Conservation (phyloP, 2,113 vertebrate genomes). For the Oxyruncus cristatus region DNA sequence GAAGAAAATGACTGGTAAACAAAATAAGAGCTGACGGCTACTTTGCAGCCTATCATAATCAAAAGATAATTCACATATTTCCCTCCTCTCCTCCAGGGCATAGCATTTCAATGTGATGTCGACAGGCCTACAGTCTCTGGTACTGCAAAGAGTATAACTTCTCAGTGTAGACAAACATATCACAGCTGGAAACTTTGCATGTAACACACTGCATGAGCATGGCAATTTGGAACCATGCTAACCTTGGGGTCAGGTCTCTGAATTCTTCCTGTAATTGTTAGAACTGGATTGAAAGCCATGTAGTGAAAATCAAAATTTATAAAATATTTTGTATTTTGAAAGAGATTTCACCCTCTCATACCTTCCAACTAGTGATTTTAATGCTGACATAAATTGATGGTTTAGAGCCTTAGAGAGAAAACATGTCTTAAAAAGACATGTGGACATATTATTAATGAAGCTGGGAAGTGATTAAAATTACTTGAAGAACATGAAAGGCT, state of each 20-base stretch:
- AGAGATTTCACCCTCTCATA: background rate
- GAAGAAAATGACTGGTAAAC: background rate
- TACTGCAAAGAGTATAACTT: background rate
- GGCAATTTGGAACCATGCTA: background rate
- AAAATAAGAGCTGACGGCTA: slow-evolving; percentile 12
- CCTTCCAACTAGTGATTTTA: background rate
- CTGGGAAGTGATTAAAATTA: background rate
- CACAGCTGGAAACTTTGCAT: background rate
- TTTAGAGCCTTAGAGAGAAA: background rate
- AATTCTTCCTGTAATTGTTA: background rate
- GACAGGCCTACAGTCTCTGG: background rate
- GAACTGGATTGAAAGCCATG: background rate
- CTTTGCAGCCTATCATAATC: background rate
- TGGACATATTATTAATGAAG: background rate
- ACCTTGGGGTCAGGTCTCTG: background rate
- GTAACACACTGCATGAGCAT: background rate
- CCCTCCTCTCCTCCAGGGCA: background rate
- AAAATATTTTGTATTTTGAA: background rate
- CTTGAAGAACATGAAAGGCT: background rate
- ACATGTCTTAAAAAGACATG: background rate
- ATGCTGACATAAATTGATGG: background rate
- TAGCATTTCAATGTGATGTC: background rate
- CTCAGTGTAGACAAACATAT: background rate
- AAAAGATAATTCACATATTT: slow-evolving; percentile 6
- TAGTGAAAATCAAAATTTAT: background rate